phyloP scores from a whole-genome alignment of 2,113 vertebrate species.

The Gracilinanus agilis region DNA sequence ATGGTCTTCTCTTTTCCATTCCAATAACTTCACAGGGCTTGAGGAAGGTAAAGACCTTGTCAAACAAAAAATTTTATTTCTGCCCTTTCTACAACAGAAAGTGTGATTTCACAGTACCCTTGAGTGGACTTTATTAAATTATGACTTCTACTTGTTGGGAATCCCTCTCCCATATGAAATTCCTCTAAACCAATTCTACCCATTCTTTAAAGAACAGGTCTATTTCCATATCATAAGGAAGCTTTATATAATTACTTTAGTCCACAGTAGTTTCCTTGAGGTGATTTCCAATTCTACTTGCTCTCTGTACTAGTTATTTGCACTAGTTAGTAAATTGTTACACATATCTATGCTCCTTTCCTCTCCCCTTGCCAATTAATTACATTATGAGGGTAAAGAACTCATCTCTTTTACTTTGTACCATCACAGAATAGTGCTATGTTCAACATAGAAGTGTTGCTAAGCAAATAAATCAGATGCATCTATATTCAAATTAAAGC shows the following conservation, averaged over 20 bases:
- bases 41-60: too few species aligned
- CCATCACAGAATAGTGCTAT: not conserved
- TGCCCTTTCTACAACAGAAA: too few species aligned
- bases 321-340: not conserved
- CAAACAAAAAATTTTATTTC: too few species aligned
- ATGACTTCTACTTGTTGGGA: too few species aligned
- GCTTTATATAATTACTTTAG: not conserved
- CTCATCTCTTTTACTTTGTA: not conserved
- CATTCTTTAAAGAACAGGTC: conserved; percentile 13
- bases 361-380: conserved; percentile 19
- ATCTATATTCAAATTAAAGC: conserved; percentile 28
- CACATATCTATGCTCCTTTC: not conserved
- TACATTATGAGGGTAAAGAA: conserved; percentile 24
- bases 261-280: not conserved
- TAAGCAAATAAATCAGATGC: conserved; percentile 15
- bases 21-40: too few species aligned
- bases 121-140: too few species aligned
- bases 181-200: not conserved
- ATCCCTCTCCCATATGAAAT: too few species aligned
- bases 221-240: conserved; percentile 9
- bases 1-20: too few species aligned
- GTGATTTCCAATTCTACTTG: conserved; percentile 25
- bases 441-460: not conserved
- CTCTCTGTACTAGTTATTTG: conserved; percentile 22
- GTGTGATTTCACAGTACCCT: too few species aligned